A percentile compares a stretch with the other conserved stretches of the same genome.
Conservation (phyloP, 2,797 vertebrate species). For the Myotis planiceps region DNA sequence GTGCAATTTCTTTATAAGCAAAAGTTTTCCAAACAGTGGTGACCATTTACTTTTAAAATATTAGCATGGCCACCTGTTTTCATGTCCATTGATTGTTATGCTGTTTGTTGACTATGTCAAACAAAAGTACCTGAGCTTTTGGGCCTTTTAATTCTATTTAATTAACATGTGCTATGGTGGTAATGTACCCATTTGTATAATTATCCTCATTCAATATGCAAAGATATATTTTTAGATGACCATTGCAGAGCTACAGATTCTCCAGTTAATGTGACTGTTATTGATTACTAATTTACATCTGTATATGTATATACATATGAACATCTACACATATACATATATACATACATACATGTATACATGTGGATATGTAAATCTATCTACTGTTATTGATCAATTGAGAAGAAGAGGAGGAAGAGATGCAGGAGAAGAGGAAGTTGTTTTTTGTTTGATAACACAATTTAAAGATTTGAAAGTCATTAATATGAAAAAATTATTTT, state of each 20-base stretch:
- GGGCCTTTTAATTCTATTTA: not conserved
- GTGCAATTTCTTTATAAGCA: not conserved
- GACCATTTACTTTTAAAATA: conserved; percentile 2
- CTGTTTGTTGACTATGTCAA: not conserved
- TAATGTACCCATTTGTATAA: not conserved
- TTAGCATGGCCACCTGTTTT: not conserved
- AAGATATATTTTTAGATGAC: not conserved
- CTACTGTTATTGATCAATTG: not conserved
- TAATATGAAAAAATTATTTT: not conserved
- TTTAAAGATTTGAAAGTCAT: not conserved
- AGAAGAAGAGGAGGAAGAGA: not conserved
- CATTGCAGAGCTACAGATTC: not conserved
- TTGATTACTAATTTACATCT: not conserved
- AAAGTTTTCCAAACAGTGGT: not conserved
- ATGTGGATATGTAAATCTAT: not conserved
- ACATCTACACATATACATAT: not conserved
- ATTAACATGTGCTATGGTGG: not conserved
- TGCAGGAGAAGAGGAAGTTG: not conserved
- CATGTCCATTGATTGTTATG: not conserved
- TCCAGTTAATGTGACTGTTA: not conserved
- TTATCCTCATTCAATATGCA: not conserved
- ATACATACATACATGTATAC: not conserved
- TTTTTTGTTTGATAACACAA: not conserved
- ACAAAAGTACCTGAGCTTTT: not conserved
- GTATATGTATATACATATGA: not conserved